Evolutionary conservation across 2,888 invertebrate species (phyloP), one percentile per base, ranked within the genome.

Genomic region (Xylota sylvarum): DNA sequence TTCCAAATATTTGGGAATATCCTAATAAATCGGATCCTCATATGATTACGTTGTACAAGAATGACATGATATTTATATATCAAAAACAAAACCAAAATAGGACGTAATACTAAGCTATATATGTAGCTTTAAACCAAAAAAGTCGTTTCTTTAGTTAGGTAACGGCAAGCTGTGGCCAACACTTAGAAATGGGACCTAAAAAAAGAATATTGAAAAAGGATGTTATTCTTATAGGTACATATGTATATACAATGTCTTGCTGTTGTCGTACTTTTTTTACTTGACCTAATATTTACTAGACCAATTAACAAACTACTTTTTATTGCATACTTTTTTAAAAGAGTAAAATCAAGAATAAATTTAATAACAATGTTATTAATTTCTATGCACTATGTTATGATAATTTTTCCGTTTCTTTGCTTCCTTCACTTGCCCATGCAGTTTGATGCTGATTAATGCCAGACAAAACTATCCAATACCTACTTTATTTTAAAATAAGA

Each of bases 181-280:
- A 12, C 48, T 27, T 48, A 17, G 35, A 55, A 55, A 64, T 52
- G 64, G 17, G 19, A 64, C 52, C 73, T 73, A 73, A 74, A 74
- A 23, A 23, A 55, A 74, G 9, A 37, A 40, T 52, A 55, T 74
- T 43, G 10, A 43, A 64, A 52, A 17, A 50, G 52, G 35, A 50
- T 48, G 32, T 46, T 56, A 56, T 19, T 52, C 5, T 23, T 12
- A 12, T 23, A 23, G 23, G 23, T 50, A n/a, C n/a, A n/a, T 12
- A 5, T n/a, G 1, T 40, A 12, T 40, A 40, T 40, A 12, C 10
- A 10, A 23, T 12, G 40, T 40, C 6, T 4, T 0, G 6, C 12
- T 19, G 48, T 3, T 48, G 19, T 9, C 2, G 19, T 2, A 19
- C 3, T 19, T 50, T 3, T 50, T 50, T 50, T 14, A 43, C n/a